Base-by-base conservation (phyloP, 2,113 vertebrate genomes). In the Chaenocephalus aceratus region DNA sequence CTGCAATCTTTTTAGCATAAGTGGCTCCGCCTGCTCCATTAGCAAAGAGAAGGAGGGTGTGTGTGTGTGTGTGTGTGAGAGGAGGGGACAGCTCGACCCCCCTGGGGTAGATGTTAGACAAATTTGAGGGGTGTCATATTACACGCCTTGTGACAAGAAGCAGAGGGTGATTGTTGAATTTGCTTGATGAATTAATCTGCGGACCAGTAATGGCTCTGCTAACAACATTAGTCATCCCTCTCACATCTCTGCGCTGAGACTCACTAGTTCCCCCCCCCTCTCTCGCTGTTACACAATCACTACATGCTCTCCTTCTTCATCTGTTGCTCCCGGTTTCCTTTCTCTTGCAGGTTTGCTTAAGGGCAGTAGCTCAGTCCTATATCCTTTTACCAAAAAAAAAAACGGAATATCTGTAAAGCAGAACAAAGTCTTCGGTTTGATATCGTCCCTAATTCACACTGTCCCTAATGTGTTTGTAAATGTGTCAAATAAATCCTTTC, bases 41-140 rank as follows among this genome's bases (percentile, higher is more conserved):
- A 95, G 88, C 82, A 83, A 77, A 79, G 85, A 75, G 88, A 72
- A 52, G 72, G 15, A 66, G 85, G 44, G 56, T 67, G 30, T 30
- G 30, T 30, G 30, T 30, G 30, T 30, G 30, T 67, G 80, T 56
- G 80, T 71, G 80, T 61, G 64, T 56, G 59, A n/a, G 60, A 0
- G 49, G 13, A 41, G 57, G 34, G 21, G 46, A 46, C 48, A 46
- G 61, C 75, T 84, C 72, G 63, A 86, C 94, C 92, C 93, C 92
- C 86, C 90, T 58, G 82, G 93, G 93, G 92, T 89, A 90, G 89
- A 92, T 93, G 94, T 94, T 91, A 93, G 92, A 95, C 95, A 95
- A 95, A 95, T 95, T 95, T 95, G 91, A 95, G 90, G 88, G 91
- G 94, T 94, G 94, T 95, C 94, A 94, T 94, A 95, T 95, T 95